A percentile compares a stretch with the other conserved stretches of the same genome.
phyloP scores from a whole-genome alignment of 1,140 invertebrate genomes.

The Heliothis subflexa region DNA sequence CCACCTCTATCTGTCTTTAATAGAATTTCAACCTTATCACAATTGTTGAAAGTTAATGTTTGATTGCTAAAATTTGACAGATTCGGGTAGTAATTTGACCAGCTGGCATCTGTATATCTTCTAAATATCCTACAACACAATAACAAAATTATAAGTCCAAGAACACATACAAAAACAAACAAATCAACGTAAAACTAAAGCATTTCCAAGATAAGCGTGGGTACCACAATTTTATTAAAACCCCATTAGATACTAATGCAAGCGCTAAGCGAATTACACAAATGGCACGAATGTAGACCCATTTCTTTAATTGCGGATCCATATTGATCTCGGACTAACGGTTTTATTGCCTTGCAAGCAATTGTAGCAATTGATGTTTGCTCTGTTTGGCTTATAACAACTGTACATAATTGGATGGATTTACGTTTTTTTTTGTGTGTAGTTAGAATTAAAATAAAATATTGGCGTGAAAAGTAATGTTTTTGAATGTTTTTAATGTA shows the following conservation, averaged over 20 bases:
- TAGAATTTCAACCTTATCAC: too few species aligned
- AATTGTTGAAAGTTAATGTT: too few species aligned
- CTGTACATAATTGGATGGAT: slow-evolving; percentile 8
- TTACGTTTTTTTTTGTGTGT: not conserved
- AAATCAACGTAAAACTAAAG: slow-evolving; percentile 2
- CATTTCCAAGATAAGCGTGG: not conserved
- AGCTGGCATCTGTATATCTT: too few species aligned
- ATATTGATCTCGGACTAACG: slow-evolving; percentile 27
- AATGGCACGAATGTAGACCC: slow-evolving; percentile 7
- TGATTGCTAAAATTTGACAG: too few species aligned
- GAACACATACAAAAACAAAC: not conserved
- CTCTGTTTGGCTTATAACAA: slow-evolving; percentile 7
- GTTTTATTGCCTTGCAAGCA: not conserved
- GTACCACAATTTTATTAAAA: slow-evolving; percentile 37
- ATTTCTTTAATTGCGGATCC: slow-evolving; percentile 23
- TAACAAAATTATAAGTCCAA: not conserved
- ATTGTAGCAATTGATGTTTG: not conserved
- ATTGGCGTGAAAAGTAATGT: not conserved
- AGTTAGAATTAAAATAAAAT: not conserved
- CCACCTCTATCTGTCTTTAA: too few species aligned
- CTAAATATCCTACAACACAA: not conserved
- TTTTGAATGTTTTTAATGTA: not conserved
- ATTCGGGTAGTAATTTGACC: too few species aligned
- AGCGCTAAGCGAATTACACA: slow-evolving; percentile 16
- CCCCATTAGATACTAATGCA: slow-evolving; percentile 28